A percentile compares a stretch with the other conserved stretches of the same genome.
These are phyloP conservation scores for Acridotheres tristis DNA, from an alignment of 2,797 vertebrate genomes.

Conservation along the genomic window DNA sequence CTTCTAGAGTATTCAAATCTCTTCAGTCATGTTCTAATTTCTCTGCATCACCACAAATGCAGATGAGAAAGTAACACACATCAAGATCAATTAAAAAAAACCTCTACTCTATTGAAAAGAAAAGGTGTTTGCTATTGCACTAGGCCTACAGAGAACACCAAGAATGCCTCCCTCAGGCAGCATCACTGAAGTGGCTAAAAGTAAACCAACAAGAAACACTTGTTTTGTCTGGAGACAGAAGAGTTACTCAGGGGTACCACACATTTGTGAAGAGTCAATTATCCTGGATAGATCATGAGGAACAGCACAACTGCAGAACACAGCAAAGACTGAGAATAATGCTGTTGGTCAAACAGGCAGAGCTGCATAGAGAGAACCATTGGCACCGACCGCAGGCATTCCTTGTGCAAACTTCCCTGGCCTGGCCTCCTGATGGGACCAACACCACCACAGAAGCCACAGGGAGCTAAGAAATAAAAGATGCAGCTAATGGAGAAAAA, in stretches of 20 bases:
- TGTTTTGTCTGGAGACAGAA: neutral
- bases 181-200: neutral
- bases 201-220: neutral
- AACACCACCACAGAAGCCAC: neutral
- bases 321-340: neutral
- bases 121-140: neutral
- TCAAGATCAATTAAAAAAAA: neutral
- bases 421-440: neutral
- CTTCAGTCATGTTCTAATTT: neutral
- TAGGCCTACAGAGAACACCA: neutral
- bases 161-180: rapidly evolving
- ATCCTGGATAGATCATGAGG: neutral
- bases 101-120: neutral
- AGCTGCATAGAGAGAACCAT: neutral
- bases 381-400: neutral
- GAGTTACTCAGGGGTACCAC: neutral
- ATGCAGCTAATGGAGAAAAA: neutral
- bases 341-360: neutral
- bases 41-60: neutral
- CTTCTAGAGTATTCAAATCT: neutral
- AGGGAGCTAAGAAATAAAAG: neutral
- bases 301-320: rapidly evolving
- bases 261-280: neutral
- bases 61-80: neutral
- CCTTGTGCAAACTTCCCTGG: neutral